These are phyloP conservation scores for Peribatodes rhomboidaria DNA, from an alignment of 2,888 invertebrate species.

Conservation along the genomic window DNA sequence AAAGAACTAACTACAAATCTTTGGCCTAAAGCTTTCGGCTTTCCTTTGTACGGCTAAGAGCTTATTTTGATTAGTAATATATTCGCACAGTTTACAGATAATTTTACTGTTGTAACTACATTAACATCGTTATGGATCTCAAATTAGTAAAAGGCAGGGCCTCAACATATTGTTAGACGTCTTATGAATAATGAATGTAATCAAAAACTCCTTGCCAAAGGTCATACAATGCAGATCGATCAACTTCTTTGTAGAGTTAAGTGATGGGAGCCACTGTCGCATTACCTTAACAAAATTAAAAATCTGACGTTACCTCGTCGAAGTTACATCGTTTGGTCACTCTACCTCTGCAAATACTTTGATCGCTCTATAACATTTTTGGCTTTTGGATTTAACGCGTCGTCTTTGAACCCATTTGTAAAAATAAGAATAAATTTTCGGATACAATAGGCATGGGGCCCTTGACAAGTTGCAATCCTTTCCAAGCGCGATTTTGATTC, in stretches of 20 bases:
- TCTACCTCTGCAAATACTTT: too few species aligned
- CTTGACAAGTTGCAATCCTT: too few species aligned
- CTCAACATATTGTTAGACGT: background rate
- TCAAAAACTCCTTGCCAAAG: background rate
- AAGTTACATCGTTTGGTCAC: too few species aligned
- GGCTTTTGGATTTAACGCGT: too few species aligned
- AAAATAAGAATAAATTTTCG: too few species aligned
- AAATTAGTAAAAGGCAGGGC: background rate
- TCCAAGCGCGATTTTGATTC: too few species aligned
- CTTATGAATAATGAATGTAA: background rate
- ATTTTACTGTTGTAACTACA: conserved; percentile 18
- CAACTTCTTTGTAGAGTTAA: background rate
- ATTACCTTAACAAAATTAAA: background rate
- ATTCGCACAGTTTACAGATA: conserved; percentile 41
- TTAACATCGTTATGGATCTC: conserved; percentile 1
- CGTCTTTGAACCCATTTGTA: too few species aligned
- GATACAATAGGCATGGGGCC: conserved; percentile 1
- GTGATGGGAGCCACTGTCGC: too few species aligned
- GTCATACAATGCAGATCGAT: background rate
- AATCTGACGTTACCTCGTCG: background rate
- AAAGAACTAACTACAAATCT: conserved; percentile 39
- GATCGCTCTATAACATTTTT: too few species aligned
- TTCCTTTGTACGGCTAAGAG: conserved; percentile 71
- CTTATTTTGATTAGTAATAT: conserved; percentile 77
- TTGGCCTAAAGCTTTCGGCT: conserved; percentile 74